Base-by-base conservation (phyloP, 2,797 vertebrate genomes). In the Rhadinocentrus ornatus region DNA sequence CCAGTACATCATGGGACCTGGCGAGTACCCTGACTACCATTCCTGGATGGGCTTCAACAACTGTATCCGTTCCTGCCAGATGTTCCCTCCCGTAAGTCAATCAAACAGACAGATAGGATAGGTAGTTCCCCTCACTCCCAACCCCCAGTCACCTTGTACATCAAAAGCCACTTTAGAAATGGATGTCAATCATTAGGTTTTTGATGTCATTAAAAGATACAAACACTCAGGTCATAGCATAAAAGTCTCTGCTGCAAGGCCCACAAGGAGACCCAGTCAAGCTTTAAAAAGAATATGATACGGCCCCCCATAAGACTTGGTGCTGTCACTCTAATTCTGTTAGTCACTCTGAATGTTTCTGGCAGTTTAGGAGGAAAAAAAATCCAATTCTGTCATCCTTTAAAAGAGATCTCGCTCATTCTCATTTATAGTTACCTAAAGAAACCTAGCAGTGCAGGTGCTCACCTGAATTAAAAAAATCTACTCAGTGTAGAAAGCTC, bases 31-130 rank as follows among this genome's bases (percentile, higher is more conserved):
- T 1, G 89, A 94, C 83, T 89, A 85, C 81, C 87, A 89, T 81
- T 41, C 62, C 85, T 94, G 94, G 94, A 95, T 94, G 91, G 93
- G 94, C 77, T 95, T 89, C 93, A 95, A 94, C 92, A 94, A 93
- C 91, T 95, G 94, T 79, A 71, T 95, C 75, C 94, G 94, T 73
- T 95, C 94, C 88, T 95, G 94, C 92, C 94, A 94, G 91, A 94
- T 94, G 93, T 94, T 92, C 87, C 73, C 92, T 65, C 93, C 93
- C 34, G 94, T 95, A 93, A 95, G 94, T 94, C 89, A 93, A 87
- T 93, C 91, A 93, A 88, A 89, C 62, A 79, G 90, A 89, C 82
- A 72, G 85, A 78, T 71, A 75, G 75, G 79, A 73, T 71, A 70
- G 60, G 65, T 63, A 60, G 66, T 26, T 61, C 66, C 62, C 44